Base-by-base conservation (phyloP, 2,888 invertebrate genomes). In the Drosophila ezoana region DNA sequence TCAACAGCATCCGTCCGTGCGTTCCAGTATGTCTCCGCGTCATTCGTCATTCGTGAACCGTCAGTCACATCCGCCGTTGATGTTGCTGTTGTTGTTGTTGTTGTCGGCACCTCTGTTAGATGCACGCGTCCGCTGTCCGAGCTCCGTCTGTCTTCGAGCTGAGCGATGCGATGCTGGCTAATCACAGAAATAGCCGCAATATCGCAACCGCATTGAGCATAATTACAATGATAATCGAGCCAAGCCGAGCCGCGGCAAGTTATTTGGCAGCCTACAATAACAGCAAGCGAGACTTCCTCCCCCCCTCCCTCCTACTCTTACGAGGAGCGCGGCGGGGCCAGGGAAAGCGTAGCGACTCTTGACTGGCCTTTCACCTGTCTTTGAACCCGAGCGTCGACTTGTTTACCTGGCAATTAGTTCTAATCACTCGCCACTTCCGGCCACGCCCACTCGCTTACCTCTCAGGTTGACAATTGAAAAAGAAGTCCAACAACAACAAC, bases 351-450 rank as follows among this genome's bases (percentile, higher is more conserved):
- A 38, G 28, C 20, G 51, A 16, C 28, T 18, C 38, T 14, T 32
- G 37, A 3, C 35, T 60, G 84, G 79, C 87, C 82, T 87, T 87
- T 81, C 81, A 81, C 86, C 68, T 81, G 64, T 16, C 41, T 10
- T 54, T 62, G 33, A 18, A 23, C 44, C 45, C 44, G n/a, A 38
- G 20, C 16, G 38, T 35, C 28, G 35, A 20, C 33, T 51, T 40
- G 52, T 60, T 67, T 59, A 44, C 81, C 60, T 20, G 41, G 61
- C 84, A 88, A 88, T 83, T 88, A 83, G 89, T 88, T 83, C 82
- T 88, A 81, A 83, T 80, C 81, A 83, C 84, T 77, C 57, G 81
- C 40, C 35, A 73, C 73, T 87, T 87, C 81, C 81, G 83, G 77
- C 62, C 80, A 79, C 86, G 86, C 88, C 81, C 59, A 54, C 61